Percentiles rank a stretch among this genome's conserved stretches.
Evolutionary conservation across 2,888 invertebrate species (phyloP).

Genomic region (Blastobasis adustella): DNA sequence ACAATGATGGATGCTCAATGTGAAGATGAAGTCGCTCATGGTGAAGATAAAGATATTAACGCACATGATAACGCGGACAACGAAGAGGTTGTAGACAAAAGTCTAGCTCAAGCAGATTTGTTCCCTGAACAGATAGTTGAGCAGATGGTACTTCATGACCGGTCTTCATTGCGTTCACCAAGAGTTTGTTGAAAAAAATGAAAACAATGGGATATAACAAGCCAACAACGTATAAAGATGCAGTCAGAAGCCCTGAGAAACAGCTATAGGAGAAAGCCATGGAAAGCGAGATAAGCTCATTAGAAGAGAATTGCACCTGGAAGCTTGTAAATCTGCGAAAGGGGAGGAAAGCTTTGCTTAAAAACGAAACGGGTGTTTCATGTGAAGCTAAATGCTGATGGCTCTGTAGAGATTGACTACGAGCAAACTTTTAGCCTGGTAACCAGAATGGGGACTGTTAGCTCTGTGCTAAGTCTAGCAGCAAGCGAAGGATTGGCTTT

Average conservation of each 20-base stretch:
- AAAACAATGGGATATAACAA: not conserved
- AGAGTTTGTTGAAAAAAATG: not conserved
- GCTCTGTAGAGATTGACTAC: constrained; percentile 14
- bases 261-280: constrained; percentile 18
- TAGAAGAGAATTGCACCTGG: constrained; percentile 21
- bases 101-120: too few relatives aligned
- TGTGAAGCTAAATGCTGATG: constrained; percentile 16
- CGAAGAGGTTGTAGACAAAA: too few relatives aligned
- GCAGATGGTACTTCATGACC: not conserved
- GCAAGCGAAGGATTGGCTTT: not conserved
- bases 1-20: too few relatives aligned
- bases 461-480: constrained; percentile 1
- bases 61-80: not conserved
- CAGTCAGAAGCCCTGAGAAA: constrained; percentile 1
- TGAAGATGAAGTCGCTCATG: not conserved
- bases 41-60: not conserved
- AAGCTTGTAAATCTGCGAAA: constrained; percentile 14
- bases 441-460: constrained; percentile 8
- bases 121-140: too few relatives aligned
- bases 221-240: constrained; percentile 5
- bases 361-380: constrained; percentile 15
- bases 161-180: not conserved
- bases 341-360: constrained; percentile 13
- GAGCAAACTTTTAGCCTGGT: constrained; percentile 1
- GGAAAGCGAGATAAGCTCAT: constrained; percentile 18